Conservation (phyloP, 2,888 invertebrate genomes). For the Periphyllus acericola region DNA sequence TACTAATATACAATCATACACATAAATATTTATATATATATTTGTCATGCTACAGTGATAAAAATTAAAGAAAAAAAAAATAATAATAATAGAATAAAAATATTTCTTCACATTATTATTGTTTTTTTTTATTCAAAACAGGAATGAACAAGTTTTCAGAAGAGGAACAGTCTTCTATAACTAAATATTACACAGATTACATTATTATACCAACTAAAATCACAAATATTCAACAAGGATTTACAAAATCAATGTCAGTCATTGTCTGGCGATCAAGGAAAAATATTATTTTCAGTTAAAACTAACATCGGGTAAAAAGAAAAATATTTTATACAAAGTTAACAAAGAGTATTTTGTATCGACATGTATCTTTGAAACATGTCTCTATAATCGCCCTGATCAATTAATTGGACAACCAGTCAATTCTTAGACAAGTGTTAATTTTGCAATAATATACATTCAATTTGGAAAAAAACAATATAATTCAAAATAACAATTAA, state of each 20-base stretch:
- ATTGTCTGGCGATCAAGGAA: neutral
- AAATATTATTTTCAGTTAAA: neutral
- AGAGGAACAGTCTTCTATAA: constrained; percentile 58
- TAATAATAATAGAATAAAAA: constrained; percentile 1
- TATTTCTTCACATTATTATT: neutral
- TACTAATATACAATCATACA: constrained; percentile 1
- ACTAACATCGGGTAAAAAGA: neutral
- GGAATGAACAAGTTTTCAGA: constrained; percentile 61
- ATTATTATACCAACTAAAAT: constrained; percentile 25
- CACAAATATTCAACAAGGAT: constrained; percentile 23
- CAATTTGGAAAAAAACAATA: constrained; percentile 5
- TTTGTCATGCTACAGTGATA: neutral
- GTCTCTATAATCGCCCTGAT: constrained; percentile 11
- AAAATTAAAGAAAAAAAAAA: constrained; percentile 14
- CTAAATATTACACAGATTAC: constrained; percentile 32
- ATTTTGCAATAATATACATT: constrained; percentile 18
- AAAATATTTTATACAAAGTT: neutral
- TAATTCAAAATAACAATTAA: constrained; percentile 36
- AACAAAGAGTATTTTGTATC: constrained; percentile 19
- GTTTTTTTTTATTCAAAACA: constrained; percentile 23
- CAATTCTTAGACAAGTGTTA: neutral
- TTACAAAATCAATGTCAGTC: neutral
- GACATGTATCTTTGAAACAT: neutral
- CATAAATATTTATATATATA: neutral
- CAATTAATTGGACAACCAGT: neutral